A percentile compares a stretch with the other conserved stretches of the same genome.
These are phyloP conservation scores for Drosophila mauritiana DNA, from an alignment of 1,140 invertebrate species.

Conservation along the genomic window DNA sequence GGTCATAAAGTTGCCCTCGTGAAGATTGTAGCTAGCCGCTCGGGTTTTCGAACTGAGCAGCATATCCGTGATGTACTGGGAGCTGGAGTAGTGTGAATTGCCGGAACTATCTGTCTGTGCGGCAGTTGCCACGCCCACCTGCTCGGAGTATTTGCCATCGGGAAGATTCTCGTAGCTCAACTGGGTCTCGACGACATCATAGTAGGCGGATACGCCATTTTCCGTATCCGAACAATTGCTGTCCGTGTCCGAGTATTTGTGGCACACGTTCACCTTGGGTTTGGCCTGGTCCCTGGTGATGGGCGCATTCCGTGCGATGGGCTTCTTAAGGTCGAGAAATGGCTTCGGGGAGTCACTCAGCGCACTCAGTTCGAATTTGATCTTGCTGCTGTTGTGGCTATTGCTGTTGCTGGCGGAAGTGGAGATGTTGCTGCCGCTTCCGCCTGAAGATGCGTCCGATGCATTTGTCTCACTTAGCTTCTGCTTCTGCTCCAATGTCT, in stretches of 20 bases:
- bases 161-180: slow-evolving; percentile 84
- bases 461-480: slow-evolving; percentile 57
- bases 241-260: slow-evolving; percentile 85
- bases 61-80: slow-evolving; percentile 84
- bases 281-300: slow-evolving; percentile 87
- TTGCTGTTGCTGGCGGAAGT: slow-evolving; percentile 27
- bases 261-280: slow-evolving; percentile 86
- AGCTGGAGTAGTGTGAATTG: slow-evolving; percentile 70
- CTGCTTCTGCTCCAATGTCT: slow-evolving; percentile 86
- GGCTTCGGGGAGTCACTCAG: slow-evolving; percentile 73
- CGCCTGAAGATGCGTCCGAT: slow-evolving; percentile 19
- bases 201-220: slow-evolving; percentile 82
- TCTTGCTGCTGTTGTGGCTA: slow-evolving; percentile 62
- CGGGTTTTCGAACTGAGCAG: slow-evolving; percentile 79
- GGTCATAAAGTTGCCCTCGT: slow-evolving; percentile 84
- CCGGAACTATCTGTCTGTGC: slow-evolving; percentile 21
- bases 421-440: slow-evolving; percentile 8
- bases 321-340: slow-evolving; percentile 86
- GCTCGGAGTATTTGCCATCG: slow-evolving; percentile 75
- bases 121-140: slow-evolving; percentile 63
- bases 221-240: slow-evolving; percentile 82
- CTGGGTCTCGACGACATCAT: slow-evolving; percentile 82
- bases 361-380: slow-evolving; percentile 77
- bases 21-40: slow-evolving; percentile 80
- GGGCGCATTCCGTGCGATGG: slow-evolving; percentile 86